Evolutionary conservation across 2,113 vertebrate genomes (phyloP), one percentile per base, ranked within the genome.

Genomic region (Hippocampus zosterae): DNA sequence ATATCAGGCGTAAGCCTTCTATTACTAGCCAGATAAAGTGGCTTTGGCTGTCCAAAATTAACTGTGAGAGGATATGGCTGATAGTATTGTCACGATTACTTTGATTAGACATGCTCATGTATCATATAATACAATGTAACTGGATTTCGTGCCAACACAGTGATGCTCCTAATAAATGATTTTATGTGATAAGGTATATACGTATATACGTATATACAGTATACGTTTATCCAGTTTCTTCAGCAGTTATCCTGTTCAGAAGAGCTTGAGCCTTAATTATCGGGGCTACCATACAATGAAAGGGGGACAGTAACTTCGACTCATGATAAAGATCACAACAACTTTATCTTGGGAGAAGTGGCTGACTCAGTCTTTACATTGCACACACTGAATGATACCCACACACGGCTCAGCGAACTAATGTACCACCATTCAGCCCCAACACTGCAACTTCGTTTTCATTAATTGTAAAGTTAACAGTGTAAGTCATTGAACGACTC

Each of bases 1-100:
- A 65, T 65, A 65, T 65, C 63, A 65, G 63, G 27, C 15, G 33
- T 18, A 27, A 65, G 63, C 63, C 62, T 25, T 65, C 62, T 65
- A 65, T 16, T 65, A 65, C 41, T 18, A 65, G 62, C 12, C 40
- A 46, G 63, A 65, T 65, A 46, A 46, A 48, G 42, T n/a, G 44
- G 23, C 52, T 60, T 33, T 60, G 57, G 57, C 15, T 46, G 63
- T 65, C 41, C 42, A 46, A 46, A 65, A 65, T 65, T 65, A 65
- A 23, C 63, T 48, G 42, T 13, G 42, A 27, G 23, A 44, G 42
- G 42, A 65, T 65, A 48, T 23, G 63, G 23, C 15, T 65, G 63
- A 65, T 65, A 27, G n/a, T 46, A 27, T 65, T 65, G 63, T 46
- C 3, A 23, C 7, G 41, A 65, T 65, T 25, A 65, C 46, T 46